Base-by-base conservation (phyloP, 1,140 invertebrate genomes). In the Anadara kagoshimensis region DNA sequence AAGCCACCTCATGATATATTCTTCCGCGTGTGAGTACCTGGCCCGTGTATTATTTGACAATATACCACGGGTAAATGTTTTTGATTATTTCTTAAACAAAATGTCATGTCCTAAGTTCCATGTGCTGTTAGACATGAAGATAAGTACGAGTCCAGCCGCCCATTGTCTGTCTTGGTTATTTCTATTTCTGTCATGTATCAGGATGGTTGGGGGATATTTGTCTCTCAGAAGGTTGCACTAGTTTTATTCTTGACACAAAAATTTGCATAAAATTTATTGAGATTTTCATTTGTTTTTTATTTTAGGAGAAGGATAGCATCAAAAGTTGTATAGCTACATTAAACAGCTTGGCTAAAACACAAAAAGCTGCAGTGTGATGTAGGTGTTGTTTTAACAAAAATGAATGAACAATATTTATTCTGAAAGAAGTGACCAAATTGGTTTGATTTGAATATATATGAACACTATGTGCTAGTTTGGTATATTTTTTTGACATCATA, bases 251-350 rank as follows among this genome's bases (percentile, higher is more conserved):
- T 10, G 10, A 10, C 1, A 22, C 0, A 56, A 3, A 56, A 24
- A 4, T 22, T 56, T 10, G 20, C 20, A 56, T 5, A 1, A 11
- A 22, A 22, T 7, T 4, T 56, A 5, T 20, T 11, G 5, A n/a
- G n/a, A n/a, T n/a, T n/a, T n/a, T n/a, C n/a, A n/a, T 44, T 61
- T 59, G 64, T 65, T 53, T 75, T 58, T 49, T 67, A 51, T 74
- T 78, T 41, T 54, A 90, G 85, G 96, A 99, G 88, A 96, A 97
- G 89, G 93, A 95, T 72, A 94, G 94, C 71, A 91, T 99, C 57
- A 92, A 94, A 86, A 95, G 94, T 85, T 98, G 96, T 90, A 95
- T 99, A 83, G 91, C 92, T 43, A 96, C 97, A 90, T 92, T 99
- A 79, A 94, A 95, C 81, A 89, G 88, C n/a, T 90, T 98, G 65